Base-by-base conservation (phyloP, 1,140 invertebrate genomes). In the Paramacrobiotus metropolitanus region DNA sequence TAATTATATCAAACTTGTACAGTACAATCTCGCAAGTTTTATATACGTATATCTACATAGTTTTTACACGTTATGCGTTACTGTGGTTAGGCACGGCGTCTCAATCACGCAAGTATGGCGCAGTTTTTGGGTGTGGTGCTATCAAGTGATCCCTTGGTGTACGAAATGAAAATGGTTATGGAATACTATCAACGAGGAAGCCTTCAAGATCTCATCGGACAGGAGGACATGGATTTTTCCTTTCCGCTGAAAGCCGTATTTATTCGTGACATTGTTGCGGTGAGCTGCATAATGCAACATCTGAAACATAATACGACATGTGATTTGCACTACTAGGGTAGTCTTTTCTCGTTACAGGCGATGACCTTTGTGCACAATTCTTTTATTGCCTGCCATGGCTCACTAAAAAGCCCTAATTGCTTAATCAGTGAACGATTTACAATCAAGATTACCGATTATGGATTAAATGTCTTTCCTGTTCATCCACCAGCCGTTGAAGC, bases 281-380 rank as follows among this genome's bases (percentile, higher is more conserved):
- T 55, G 28, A 55, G 24, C n/a, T 9, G 9, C 34, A 40, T 40
- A 9, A n/a, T n/a, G n/a, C n/a, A n/a, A n/a, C n/a, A n/a, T n/a
- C n/a, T n/a, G n/a, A n/a, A n/a, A n/a, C n/a, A n/a, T n/a, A n/a
- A n/a, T n/a, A n/a, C n/a, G n/a, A n/a, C n/a, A n/a, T n/a, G n/a
- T n/a, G n/a, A n/a, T n/a, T n/a, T n/a, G n/a, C n/a, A n/a, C n/a
- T n/a, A n/a, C n/a, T n/a, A n/a, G n/a, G n/a, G n/a, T n/a, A n/a
- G n/a, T n/a, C n/a, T n/a, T n/a, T n/a, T n/a, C n/a, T n/a, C n/a
- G n/a, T n/a, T 28, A 24, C 48, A 55, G 48, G 48, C 48, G 28
- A 55, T 55, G 48, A 55, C 48, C 15, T 55, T 55, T 24, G 4
- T 55, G 48, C 48, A 55, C 24, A 55, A 24, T 24, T 55, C 48